Percentiles rank a stretch among this genome's conserved stretches.
These are phyloP conservation scores for Drosophila watanabei DNA, from an alignment of 1,140 invertebrate species.

Conservation along the genomic window DNA sequence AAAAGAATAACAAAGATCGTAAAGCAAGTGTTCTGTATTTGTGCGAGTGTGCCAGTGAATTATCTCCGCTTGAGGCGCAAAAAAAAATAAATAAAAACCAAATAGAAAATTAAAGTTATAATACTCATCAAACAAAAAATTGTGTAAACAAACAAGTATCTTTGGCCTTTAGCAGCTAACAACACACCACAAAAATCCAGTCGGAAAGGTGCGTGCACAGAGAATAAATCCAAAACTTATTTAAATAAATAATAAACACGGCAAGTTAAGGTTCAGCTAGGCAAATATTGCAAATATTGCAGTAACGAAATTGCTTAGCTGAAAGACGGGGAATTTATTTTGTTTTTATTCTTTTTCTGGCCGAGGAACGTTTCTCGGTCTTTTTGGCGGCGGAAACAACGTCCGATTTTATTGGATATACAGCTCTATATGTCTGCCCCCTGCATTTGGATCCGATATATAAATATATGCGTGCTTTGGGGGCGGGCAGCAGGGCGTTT, in stretches of 20 bases:
- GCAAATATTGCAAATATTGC: slow-evolving; percentile 44
- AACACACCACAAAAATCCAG: slow-evolving; percentile 47
- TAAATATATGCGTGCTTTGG: slow-evolving; percentile 28
- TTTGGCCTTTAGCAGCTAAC: slow-evolving; percentile 21
- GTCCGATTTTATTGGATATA: slow-evolving; percentile 71
- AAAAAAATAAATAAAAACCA: neutral
- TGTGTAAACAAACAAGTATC: slow-evolving; percentile 39
- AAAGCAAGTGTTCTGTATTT: slow-evolving; percentile 31
- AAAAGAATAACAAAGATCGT: slow-evolving; percentile 31
- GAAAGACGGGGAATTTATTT: slow-evolving; percentile 23
- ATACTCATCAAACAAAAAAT: slow-evolving; percentile 30
- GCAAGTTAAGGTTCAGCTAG: slow-evolving; percentile 14
- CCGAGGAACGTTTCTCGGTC: slow-evolving; percentile 27
- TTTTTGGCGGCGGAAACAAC: slow-evolving; percentile 72
- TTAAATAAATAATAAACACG: slow-evolving; percentile 45
- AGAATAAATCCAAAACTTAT: slow-evolving; percentile 15
- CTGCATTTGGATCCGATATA: slow-evolving; percentile 48
- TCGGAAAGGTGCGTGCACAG: slow-evolving; percentile 68
- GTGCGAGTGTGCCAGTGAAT: slow-evolving; percentile 40
- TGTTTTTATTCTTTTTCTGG: slow-evolving; percentile 21
- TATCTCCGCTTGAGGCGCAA: slow-evolving; percentile 9
- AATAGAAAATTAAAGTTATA: slow-evolving; percentile 36
- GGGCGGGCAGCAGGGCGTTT: neutral
- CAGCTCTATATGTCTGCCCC: slow-evolving; percentile 52
- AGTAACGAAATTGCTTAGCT: slow-evolving; percentile 7